Evolutionary conservation across 2,888 invertebrate genomes (phyloP), one percentile per base, ranked within the genome.

Genomic region (Agriopis marginaria): DNA sequence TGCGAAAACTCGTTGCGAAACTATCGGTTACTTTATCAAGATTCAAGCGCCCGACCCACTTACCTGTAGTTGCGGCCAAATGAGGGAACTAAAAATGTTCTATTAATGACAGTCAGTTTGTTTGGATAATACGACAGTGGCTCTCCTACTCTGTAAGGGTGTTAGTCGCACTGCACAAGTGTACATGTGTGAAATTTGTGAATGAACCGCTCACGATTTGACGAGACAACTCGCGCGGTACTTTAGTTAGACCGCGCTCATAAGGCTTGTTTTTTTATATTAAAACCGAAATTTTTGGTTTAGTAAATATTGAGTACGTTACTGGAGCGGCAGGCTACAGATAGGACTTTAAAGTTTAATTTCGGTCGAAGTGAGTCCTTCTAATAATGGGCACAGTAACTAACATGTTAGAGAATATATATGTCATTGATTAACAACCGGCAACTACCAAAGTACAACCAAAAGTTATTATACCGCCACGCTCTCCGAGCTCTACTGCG

Each of bases 201-300:
- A 82, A 81, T 77, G 77, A 77, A 75, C 74, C n/a, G 56, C 60
- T 78, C 80, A 81, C 77, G 77, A 67, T 61, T 60, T 68, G 53
- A 39, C 51, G 42, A 56, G 51, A 53, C 23, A 17, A 50, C 51
- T 23, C 45, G 40, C 50, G 44, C 12, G 7, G 47, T 11, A 47
- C 40, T 50, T 62, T 39, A 62, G 56, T 62, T 44, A 62, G 56
- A 50, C 55, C 55, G 47, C 32, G 55, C 23, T 50, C 50, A 58
- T 53, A 59, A 40, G 32, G 47, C 49, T 14, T n/a, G 0, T 7
- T 49, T 3, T n/a, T 49, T 32, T 32, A 32, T 32, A 32, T 32
- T 3, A 32, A 32, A 32, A 32, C 4, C 5, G 2, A 23, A 23
- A 23, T 1, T 1, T 23, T 23, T 23, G n/a, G n/a, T n/a, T n/a